phyloP scores from a whole-genome alignment of 2,888 invertebrate species.

The Agrypnus murinus region DNA sequence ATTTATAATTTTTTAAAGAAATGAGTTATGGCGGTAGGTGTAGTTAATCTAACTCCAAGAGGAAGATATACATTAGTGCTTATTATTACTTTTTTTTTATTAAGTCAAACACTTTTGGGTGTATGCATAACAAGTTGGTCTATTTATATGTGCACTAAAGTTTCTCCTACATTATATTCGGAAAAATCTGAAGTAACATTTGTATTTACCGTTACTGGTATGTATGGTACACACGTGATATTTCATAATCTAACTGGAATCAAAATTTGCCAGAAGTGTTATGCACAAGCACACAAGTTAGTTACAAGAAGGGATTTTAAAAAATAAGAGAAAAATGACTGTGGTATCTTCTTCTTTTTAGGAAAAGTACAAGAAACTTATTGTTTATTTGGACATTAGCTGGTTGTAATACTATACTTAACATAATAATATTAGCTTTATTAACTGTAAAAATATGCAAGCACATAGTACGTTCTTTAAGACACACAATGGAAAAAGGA shows the following conservation, averaged over 20 bases:
- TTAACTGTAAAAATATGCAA: constrained; percentile 66
- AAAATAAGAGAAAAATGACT: background rate
- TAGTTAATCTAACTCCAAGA: constrained; percentile 61
- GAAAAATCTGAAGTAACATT: constrained; percentile 68
- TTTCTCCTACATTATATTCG: constrained; percentile 66
- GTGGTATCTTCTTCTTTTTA: too few species aligned
- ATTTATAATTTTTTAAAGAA: constrained; percentile 2
- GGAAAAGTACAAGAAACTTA: constrained; percentile 68
- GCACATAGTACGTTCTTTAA: constrained; percentile 69
- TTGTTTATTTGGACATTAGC: constrained; percentile 67
- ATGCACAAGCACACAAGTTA: constrained; percentile 67
- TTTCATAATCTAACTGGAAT: constrained; percentile 67
- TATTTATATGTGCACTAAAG: constrained; percentile 64
- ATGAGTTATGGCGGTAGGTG: constrained; percentile 61
- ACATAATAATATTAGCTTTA: constrained; percentile 65
- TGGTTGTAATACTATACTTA: constrained; percentile 65
- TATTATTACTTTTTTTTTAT: constrained; percentile 62
- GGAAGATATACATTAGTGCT: constrained; percentile 61
- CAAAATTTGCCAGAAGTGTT: constrained; percentile 67
- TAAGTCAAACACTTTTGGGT: constrained; percentile 66
- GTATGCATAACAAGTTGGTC: constrained; percentile 64
- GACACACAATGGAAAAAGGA: constrained; percentile 74
- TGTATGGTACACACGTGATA: constrained; percentile 67
- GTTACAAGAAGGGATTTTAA: background rate
- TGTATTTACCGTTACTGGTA: constrained; percentile 67